phyloP scores from a whole-genome alignment of 1,140 invertebrate species.

The Drosophila fuyamai region DNA sequence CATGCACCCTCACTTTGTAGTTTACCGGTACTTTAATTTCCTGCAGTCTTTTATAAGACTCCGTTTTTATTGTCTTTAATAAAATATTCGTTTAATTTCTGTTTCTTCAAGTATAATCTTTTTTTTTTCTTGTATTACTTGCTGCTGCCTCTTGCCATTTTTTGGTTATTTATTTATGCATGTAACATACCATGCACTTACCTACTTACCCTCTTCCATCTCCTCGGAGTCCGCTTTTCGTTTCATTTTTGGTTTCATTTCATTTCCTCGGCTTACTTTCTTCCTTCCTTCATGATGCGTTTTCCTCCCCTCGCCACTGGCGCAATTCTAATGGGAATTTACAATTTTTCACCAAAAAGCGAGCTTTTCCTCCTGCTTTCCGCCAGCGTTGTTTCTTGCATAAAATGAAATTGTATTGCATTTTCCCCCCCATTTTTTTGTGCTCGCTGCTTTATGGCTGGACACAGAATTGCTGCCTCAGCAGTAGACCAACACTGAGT shows the following conservation, averaged over 20 bases:
- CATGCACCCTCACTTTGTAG: too few species aligned
- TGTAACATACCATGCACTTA: conserved; percentile 61
- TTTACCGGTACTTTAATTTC: too few species aligned
- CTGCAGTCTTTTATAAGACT: not conserved
- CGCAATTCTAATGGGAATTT: conserved; percentile 80
- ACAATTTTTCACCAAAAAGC: conserved; percentile 80
- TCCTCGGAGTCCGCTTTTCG: conserved; percentile 31
- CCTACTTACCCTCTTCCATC: conserved; percentile 55
- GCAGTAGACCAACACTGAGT: conserved; percentile 30
- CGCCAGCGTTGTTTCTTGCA: conserved; percentile 69
- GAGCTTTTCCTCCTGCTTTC: conserved; percentile 26
- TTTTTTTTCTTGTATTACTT: conserved; percentile 47
- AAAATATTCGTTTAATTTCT: not conserved
- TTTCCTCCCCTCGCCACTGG: conserved; percentile 13
- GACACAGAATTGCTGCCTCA: conserved; percentile 71
- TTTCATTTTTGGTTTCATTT: conserved; percentile 68
- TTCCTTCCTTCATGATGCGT: conserved; percentile 35
- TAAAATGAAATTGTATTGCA: conserved; percentile 83
- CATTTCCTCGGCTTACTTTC: conserved; percentile 61
- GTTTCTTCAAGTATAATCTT: conserved; percentile 22
- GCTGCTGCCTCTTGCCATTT: conserved; percentile 32
- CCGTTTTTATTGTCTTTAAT: not conserved
- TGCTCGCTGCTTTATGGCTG: conserved; percentile 71
- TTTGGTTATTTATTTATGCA: conserved; percentile 58
- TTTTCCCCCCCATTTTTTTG: conserved; percentile 33